Conservation (phyloP, 2,113 vertebrate genomes). For the Bothrops jararaca region DNA sequence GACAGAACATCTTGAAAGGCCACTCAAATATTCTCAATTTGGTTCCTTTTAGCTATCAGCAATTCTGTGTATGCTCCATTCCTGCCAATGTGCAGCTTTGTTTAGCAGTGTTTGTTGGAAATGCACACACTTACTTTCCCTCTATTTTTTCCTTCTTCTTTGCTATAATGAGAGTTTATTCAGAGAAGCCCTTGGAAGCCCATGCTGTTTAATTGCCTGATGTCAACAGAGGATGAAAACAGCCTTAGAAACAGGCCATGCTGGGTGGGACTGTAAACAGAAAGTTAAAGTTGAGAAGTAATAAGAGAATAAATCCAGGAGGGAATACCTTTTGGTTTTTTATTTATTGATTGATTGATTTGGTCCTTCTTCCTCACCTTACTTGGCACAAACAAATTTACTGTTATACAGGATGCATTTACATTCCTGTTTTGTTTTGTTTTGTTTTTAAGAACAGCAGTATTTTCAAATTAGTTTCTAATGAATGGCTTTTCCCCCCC, state of each 20-base stretch:
- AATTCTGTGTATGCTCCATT: not conserved
- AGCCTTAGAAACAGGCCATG: not conserved
- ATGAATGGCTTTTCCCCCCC: not conserved
- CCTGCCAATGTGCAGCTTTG: not conserved
- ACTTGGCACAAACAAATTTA: not conserved
- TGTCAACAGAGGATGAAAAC: not conserved
- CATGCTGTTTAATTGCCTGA: slow-evolving; percentile 18
- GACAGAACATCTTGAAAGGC: not conserved
- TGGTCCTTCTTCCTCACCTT: not conserved
- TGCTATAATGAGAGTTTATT: not conserved
- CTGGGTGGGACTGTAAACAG: not conserved
- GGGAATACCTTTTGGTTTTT: not conserved
- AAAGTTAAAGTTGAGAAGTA: not conserved
- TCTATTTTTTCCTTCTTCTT: not conserved
- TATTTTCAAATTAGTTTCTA: not conserved
- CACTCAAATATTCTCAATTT: slow-evolving; percentile 3
- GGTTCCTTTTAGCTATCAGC: not conserved
- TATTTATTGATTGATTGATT: too few relatives aligned
- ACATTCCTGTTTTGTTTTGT: not conserved
- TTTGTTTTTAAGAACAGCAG: not conserved
- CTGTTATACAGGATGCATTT: not conserved
- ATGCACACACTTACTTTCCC: not conserved
- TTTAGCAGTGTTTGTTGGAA: not conserved
- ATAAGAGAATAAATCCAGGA: not conserved
- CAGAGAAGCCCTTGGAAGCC: not conserved